Base-by-base conservation (phyloP, 2,888 invertebrate species). In the Pristionchus japonicus region DNA sequence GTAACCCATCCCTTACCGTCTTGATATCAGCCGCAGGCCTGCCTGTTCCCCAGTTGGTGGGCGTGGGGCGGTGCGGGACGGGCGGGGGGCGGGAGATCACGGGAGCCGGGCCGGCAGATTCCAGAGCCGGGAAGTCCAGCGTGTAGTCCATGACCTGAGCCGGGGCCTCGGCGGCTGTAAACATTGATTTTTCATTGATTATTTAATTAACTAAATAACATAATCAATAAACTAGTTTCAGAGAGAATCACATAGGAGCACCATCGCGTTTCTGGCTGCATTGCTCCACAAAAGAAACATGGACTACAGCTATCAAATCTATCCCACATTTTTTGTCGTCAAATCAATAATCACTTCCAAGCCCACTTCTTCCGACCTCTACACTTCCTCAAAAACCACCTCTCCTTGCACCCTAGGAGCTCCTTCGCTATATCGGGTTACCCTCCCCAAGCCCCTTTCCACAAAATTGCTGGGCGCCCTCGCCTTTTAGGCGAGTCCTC, bases 71-170 rank as follows among this genome's bases (percentile, higher is more conserved):
- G 23, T 17, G 15, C 31, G 34, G 40, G 34, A n/a, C 34, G 31
- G 40, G 61, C 11, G 84, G 40, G 13, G 61, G 84, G 37, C 40
- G 40, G 37, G 61, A 23, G 57, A 27, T 40, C 27, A 47, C 20
- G 37, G 31, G 23, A 47, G 52, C 43, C 13, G 49, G 57, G 20
- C 61, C 84, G n/a, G 61, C 1, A 3, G 84, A 31, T 23, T 61
- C 57, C 37, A 84, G 61, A 13, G 37, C 43, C 31, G 84, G 84
- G 61, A 84, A 84, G 31, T 84, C 84, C 20, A 61, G 57, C 15
- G 84, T 84, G 84, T 84, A 84, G 84, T 84, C 84, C 84, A 84
- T 84, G 23, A 84, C 84, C 47, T 84, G 84, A n/a, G 84, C 84
- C 31, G 84, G 49, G 37, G 84, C 61, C 84, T 84, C 84, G 40